A percentile compares a stretch with the other conserved stretches of the same genome.
phyloP scores from a whole-genome alignment of 64 coral and sea anemone species.

The Pocillopora verrucosa region DNA sequence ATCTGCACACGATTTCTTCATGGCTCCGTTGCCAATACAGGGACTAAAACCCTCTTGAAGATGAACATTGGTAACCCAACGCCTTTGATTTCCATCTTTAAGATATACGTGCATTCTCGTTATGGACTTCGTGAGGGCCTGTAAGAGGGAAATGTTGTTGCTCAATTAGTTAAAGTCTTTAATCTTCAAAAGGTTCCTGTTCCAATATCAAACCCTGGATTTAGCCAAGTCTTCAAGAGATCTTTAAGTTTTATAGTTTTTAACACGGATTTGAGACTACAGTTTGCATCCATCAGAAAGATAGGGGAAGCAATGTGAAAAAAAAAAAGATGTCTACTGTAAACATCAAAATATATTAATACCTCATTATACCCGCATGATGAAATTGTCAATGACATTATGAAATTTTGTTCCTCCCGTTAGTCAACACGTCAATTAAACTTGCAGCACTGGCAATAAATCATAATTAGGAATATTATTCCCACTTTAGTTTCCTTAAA shows the following conservation, averaged over 20 bases:
- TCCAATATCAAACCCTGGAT: neutral
- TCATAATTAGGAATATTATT: no score
- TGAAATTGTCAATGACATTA: no score
- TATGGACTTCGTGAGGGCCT: neutral
- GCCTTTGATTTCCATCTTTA: conserved; percentile 80
- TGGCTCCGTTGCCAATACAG: conserved; percentile 46
- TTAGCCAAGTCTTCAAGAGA: neutral
- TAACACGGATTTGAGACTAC: neutral
- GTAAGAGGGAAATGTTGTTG: neutral
- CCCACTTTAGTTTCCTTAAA: no score
- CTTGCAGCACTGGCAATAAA: no score
- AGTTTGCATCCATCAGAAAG: no score
- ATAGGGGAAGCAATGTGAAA: no score
- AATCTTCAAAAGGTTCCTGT: neutral
- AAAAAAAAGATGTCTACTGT: no score
- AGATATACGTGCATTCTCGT: conserved; percentile 74
- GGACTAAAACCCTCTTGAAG: conserved; percentile 78
- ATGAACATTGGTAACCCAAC: conserved; percentile 76
- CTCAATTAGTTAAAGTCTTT: neutral
- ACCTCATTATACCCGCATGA: no score
- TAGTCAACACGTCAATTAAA: no score
- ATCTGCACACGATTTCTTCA: neutral
- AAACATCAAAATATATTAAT: no score
- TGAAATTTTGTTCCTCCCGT: no score
- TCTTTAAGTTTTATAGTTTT: neutral